Conservation (phyloP, 2,113 vertebrate genomes). For the Rhynchomys soricoides region DNA sequence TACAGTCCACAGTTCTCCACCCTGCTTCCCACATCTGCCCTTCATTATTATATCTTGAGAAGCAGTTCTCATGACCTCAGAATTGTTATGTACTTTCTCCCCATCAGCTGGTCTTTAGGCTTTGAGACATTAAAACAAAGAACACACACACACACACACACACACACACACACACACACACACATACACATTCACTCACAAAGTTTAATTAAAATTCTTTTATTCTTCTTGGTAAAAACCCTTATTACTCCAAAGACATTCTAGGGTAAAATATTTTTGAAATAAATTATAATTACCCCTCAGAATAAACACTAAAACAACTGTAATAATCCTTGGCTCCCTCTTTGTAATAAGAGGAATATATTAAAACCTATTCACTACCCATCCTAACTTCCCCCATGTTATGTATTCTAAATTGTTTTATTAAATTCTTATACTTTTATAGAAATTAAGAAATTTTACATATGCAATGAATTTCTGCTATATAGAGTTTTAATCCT, state of each 20-base stretch:
- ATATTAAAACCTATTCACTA: neutral
- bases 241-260: neutral
- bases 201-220: neutral
- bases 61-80: neutral
- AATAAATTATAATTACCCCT: neutral
- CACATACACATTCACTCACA: no score
- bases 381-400: neutral
- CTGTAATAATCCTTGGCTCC: neutral
- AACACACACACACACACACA: neutral
- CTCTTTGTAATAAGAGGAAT: neutral
- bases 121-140: neutral
- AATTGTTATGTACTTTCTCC: neutral
- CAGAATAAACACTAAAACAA: conserved; percentile 30
- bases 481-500: neutral
- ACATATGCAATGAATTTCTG: no score
- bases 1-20: no score
- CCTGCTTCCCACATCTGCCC: no score
- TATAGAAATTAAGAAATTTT: no score
- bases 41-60: neutral
- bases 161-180: no score
- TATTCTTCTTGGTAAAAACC: neutral
- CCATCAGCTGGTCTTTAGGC: neutral
- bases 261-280: neutral
- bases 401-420: no score
- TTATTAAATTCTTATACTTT: no score